Conservation (phyloP, 2,113 vertebrate genomes). For the Ivindomyrus marchei region DNA sequence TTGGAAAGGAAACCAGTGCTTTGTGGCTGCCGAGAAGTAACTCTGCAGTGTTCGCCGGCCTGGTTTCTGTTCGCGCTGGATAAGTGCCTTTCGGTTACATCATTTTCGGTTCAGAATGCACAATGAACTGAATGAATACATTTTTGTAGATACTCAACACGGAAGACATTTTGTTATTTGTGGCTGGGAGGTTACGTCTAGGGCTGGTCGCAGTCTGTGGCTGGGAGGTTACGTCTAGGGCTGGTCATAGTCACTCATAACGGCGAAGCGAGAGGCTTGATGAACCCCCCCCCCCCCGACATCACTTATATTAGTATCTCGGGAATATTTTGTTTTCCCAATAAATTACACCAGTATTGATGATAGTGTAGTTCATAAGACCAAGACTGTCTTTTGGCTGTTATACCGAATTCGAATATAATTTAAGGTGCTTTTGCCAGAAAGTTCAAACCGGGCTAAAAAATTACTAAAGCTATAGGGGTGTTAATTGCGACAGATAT, state of each 20-base stretch:
- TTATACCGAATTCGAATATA: background rate
- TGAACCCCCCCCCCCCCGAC: background rate
- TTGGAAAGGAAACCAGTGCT: background rate
- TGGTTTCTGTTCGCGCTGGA: background rate
- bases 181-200: background rate
- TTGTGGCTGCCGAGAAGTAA: background rate
- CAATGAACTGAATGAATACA: background rate
- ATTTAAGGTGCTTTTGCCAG: background rate
- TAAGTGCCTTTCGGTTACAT: background rate
- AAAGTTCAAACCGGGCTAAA: background rate
- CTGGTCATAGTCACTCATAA: background rate
- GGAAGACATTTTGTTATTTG: background rate
- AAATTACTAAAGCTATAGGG: background rate
- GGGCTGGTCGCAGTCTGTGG: background rate
- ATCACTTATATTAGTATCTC: background rate
- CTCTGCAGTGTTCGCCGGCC: background rate
- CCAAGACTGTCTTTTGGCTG: background rate
- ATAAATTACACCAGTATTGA: background rate
- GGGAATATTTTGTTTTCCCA: background rate
- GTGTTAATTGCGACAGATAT: background rate
- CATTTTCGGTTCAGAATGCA: background rate
- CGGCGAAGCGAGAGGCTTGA: background rate
- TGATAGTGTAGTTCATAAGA: background rate
- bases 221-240: background rate
- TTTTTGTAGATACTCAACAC: background rate